phyloP scores from a whole-genome alignment of 1,140 invertebrate genomes.

The Drosophila bocqueti region DNA sequence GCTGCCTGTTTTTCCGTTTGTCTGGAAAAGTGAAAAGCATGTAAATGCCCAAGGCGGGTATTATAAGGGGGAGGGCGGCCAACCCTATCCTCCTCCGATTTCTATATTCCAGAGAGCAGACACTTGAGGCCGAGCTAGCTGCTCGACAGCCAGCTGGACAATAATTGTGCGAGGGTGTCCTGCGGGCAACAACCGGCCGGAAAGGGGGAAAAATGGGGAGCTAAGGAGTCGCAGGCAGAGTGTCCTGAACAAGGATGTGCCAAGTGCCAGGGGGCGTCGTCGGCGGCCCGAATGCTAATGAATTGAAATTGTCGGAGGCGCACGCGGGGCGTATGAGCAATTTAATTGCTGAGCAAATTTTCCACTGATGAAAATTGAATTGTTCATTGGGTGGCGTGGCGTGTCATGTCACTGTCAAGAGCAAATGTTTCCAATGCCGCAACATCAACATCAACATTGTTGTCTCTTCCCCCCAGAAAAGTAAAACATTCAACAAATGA shows the following conservation, averaged over 20 bases:
- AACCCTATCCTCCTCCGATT: conserved; percentile 1
- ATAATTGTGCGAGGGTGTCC: conserved; percentile 54
- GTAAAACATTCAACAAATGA: conserved; percentile 51
- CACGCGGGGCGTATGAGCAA: conserved; percentile 62
- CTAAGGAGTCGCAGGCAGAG: conserved; percentile 18
- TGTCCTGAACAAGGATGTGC: conserved; percentile 30
- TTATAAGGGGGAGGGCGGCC: conserved; percentile 18
- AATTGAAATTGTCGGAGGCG: conserved; percentile 67
- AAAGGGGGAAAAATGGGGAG: conserved; percentile 10
- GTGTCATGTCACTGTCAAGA: conserved; percentile 72
- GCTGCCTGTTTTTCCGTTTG: conserved; percentile 48
- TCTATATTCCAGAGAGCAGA: conserved; percentile 33
- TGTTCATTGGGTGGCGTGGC: conserved; percentile 48
- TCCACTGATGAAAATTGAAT: conserved; percentile 52
- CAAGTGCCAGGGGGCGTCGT: conserved; percentile 7
- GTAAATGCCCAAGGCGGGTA: conserved; percentile 66
- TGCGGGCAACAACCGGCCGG: conserved; percentile 40
- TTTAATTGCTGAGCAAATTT: conserved; percentile 71
- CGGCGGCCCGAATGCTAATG: conserved; percentile 69
- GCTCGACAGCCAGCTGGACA: conserved; percentile 45
- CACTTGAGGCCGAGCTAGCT: conserved; percentile 63
- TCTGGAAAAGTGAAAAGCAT: conserved; percentile 78
- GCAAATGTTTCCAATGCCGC: conserved; percentile 67
- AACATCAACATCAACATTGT: conserved; percentile 51
- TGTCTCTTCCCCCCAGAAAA: conserved; percentile 8